Evolutionary conservation across 2,113 vertebrate species (phyloP), one percentile per base, ranked within the genome.

Genomic region (Muscicapa adusta): DNA sequence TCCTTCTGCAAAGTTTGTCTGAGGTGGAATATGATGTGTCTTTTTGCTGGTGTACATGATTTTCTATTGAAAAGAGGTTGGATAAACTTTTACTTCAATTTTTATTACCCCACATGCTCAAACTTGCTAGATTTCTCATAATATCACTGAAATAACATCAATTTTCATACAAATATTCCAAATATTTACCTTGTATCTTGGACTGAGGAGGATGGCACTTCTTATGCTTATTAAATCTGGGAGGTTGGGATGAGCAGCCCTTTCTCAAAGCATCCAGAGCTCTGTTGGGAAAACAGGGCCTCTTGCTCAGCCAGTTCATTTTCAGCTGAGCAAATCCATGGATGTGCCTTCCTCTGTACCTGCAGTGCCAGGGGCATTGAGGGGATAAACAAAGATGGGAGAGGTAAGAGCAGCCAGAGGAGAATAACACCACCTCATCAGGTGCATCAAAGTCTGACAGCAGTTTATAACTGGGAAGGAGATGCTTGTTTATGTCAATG

Each of bases 171-270:
- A 72, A 54, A 47, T 48, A 73, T 26, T 71, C 14, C 5, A 38
- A 43, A 56, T 28, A 47, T 17, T 97, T 94, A 98, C 98, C 98
- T 97, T 97, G 73, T 54, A 22, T 72, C 54, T 82, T 96, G 18
- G 82, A 65, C 17, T 88, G 86, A 62, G 84, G 18, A 45, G 45
- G 89, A 36, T 53, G 47, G 23, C 63, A 83, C 53, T 89, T 96
- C 62, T 81, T 58, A 14, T 13, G 14, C 42, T 94, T 75, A 20
- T 96, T 58, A 23, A 26, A 60, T 34, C 61, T 91, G 40, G 14
- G 31, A 11, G 20, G 19, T 14, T 88, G 75, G 33, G 68, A 60
- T 29, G 11, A 76, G 22, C 18, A 74, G 54, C 86, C 91, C 73
- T 93, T 96, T 50, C 79, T 96, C 24, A 79, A 45, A 71, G 81